Conservation (phyloP, 1,140 invertebrate genomes). For the Neocloeon triangulifer region DNA sequence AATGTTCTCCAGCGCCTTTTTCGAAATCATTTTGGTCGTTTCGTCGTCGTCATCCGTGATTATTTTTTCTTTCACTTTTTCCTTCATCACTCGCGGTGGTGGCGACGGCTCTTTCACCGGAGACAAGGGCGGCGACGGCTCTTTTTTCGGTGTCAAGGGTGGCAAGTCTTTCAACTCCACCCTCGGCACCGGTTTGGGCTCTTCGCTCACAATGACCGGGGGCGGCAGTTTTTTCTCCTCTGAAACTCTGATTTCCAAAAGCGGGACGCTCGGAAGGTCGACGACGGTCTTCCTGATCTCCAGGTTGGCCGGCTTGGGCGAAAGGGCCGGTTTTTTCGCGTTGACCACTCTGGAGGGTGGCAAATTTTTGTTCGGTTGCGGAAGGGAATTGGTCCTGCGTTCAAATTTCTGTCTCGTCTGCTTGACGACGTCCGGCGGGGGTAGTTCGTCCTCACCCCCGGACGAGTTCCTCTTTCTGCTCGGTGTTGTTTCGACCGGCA, state of each 20-base stretch:
- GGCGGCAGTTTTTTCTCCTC: constrained; percentile 17
- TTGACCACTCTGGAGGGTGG: neutral
- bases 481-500: constrained; percentile 5
- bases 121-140: constrained; percentile 12
- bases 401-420: constrained; percentile 67
- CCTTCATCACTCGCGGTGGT: constrained; percentile 1
- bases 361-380: neutral
- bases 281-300: constrained; percentile 7
- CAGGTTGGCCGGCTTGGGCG: constrained; percentile 10
- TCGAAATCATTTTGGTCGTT: constrained; percentile 23
- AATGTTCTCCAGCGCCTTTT: constrained; percentile 37
- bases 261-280: constrained; percentile 15
- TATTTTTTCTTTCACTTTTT: constrained; percentile 2
- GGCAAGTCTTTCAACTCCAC: constrained; percentile 10
- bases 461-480: constrained; percentile 13
- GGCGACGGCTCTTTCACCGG: constrained; percentile 13
- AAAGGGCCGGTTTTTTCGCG: constrained; percentile 3
- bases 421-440: constrained; percentile 64
- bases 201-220: too few species aligned
- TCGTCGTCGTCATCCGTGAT: constrained; percentile 14
- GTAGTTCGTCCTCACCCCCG: constrained; percentile 55
- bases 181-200: constrained; percentile 16
- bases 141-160: constrained; percentile 9
- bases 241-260: constrained; percentile 20
- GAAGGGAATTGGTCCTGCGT: constrained; percentile 2